Evolutionary conservation across 1,140 invertebrate species (phyloP).

Genomic region (Tenebrio molitor): DNA sequence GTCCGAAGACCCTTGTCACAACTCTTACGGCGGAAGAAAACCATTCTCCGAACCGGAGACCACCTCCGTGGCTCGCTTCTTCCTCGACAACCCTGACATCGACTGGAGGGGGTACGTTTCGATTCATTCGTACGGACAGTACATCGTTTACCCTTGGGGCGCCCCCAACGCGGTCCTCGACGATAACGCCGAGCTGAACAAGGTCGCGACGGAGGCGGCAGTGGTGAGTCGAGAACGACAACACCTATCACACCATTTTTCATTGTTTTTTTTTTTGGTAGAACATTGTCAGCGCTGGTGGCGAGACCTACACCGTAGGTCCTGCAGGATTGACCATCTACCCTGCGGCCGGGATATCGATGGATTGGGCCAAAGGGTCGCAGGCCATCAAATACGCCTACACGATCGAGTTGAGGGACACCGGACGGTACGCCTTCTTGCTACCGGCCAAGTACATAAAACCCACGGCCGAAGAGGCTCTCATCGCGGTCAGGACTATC

Average conservation of each 20-base stretch:
- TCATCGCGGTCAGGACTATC: conserved; percentile 84
- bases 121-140: conserved; percentile 91
- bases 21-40: conserved; percentile 87
- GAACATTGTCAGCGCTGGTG: conserved; percentile 78
- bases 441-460: conserved; percentile 86
- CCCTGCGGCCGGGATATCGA: conserved; percentile 86
- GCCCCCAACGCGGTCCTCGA: conserved; percentile 78
- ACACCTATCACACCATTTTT: too few species aligned
- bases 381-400: conserved; percentile 90
- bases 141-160: conserved; percentile 89
- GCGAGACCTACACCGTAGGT: conserved; percentile 81
- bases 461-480: conserved; percentile 85
- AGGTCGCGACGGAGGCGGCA: conserved; percentile 78
- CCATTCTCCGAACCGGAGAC: conserved; percentile 96
- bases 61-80: conserved; percentile 75
- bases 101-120: conserved; percentile 83
- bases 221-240: conserved; percentile 65
- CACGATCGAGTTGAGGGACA: conserved; percentile 90
- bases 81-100: conserved; percentile 66
- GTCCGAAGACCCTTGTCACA: conserved; percentile 88
- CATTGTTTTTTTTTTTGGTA: too few species aligned
- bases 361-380: conserved; percentile 91
- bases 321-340: conserved; percentile 82
- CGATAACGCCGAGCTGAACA: conserved; percentile 80
- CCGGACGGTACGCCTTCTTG: conserved; percentile 90